phyloP scores from a whole-genome alignment of 2,888 invertebrate species.

The Itoplectis maculator region DNA sequence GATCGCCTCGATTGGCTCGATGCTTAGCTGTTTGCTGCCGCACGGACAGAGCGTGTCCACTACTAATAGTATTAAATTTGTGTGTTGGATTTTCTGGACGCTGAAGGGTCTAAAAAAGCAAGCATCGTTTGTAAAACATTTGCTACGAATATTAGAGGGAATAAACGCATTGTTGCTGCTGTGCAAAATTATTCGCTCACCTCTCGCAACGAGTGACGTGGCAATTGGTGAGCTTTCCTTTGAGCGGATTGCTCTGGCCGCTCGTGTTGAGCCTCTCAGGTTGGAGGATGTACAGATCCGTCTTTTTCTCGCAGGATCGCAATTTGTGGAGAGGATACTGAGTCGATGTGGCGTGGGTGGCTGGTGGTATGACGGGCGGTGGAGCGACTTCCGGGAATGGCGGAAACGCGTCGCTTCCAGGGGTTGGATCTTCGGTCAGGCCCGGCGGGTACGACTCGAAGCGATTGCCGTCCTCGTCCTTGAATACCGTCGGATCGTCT shows the following conservation, averaged over 20 bases:
- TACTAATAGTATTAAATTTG: constrained; percentile 94
- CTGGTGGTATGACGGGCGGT: constrained; percentile 77
- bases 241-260: constrained; percentile 92
- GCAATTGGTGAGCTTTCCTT: constrained; percentile 95
- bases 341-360: constrained; percentile 87
- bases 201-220: constrained; percentile 95
- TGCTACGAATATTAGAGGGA: no score
- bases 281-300: constrained; percentile 94
- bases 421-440: constrained; percentile 84
- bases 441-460: constrained; percentile 80
- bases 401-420: constrained; percentile 83
- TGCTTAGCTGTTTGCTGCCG: constrained; percentile 94
- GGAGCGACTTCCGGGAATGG: constrained; percentile 82
- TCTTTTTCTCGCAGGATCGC: constrained; percentile 94
- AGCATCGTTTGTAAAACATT: no score
- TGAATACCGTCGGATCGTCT: constrained; percentile 79
- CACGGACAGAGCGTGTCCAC: constrained; percentile 96
- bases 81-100: constrained; percentile 95
- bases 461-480: constrained; percentile 78
- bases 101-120: constrained; percentile 94
- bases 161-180: no score
- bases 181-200: constrained; percentile 83
- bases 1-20: constrained; percentile 87
- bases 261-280: constrained; percentile 92
- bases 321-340: constrained; percentile 80